Conservation (phyloP, 2,888 invertebrate genomes). For the Odontocerum albicorne region DNA sequence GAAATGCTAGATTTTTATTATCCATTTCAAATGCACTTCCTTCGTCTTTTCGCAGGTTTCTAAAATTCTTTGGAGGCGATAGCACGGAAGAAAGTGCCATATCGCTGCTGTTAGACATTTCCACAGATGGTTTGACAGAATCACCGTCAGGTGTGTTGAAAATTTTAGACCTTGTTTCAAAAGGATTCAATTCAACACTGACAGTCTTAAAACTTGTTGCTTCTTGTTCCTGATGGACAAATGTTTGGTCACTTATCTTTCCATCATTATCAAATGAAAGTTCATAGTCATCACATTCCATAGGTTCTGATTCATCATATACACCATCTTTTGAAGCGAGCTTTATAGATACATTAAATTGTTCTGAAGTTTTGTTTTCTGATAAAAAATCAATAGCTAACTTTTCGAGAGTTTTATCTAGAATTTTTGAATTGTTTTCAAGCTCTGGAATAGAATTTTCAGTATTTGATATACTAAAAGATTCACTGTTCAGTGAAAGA, state of each 20-base stretch:
- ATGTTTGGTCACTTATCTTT: too few relatives aligned
- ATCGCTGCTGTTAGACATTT: neutral
- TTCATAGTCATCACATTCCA: conserved; percentile 32
- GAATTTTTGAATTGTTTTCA: too few relatives aligned
- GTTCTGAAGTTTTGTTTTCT: too few relatives aligned
- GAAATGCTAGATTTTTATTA: neutral
- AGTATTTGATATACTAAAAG: too few relatives aligned
- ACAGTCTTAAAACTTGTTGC: neutral
- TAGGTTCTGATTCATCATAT: conserved; percentile 29
- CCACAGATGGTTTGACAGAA: neutral
- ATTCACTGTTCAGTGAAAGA: too few relatives aligned
- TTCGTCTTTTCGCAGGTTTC: too few relatives aligned
- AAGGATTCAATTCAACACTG: conserved; percentile 6
- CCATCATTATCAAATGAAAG: neutral
- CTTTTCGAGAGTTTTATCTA: too few relatives aligned
- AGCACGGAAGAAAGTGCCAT: neutral
- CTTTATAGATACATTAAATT: too few relatives aligned
- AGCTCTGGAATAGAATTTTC: too few relatives aligned
- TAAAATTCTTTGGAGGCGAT: neutral
- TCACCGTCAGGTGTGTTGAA: conserved; percentile 13
- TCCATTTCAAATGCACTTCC: too few relatives aligned
- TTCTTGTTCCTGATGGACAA: neutral
- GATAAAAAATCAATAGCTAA: too few relatives aligned
- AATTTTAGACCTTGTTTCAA: conserved; percentile 12
- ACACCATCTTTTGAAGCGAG: too few relatives aligned